These are phyloP conservation scores for Mus spretus DNA, from an alignment of 2,797 vertebrate genomes.

Conservation along the genomic window DNA sequence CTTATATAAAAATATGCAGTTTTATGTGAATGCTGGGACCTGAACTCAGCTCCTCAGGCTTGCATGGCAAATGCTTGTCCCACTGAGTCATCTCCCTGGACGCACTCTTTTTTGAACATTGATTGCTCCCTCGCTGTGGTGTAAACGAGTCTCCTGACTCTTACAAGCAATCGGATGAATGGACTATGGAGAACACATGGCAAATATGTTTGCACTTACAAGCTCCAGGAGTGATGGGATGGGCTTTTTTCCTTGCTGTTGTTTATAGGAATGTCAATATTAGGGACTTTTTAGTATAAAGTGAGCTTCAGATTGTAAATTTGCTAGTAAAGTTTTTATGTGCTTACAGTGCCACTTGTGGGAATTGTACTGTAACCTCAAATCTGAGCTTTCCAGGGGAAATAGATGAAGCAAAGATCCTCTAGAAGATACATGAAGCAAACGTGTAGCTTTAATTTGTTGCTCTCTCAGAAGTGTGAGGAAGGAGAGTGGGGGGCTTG, in stretches of 20 bases:
- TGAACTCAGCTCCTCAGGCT: not conserved
- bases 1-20: too few species aligned
- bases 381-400: constrained; percentile 61
- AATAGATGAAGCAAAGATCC: not conserved
- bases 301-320: constrained; percentile 61
- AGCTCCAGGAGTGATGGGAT: not conserved
- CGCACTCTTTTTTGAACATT: not conserved
- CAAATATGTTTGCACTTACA: constrained; percentile 66
- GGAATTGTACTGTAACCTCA: constrained; percentile 67
- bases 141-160: not conserved
- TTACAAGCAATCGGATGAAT: not conserved
- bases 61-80: not conserved
- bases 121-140: too few species aligned
- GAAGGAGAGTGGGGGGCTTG: not conserved
- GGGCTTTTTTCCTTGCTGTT: not conserved
- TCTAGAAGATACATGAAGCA: constrained; percentile 12
- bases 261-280: constrained; percentile 76
- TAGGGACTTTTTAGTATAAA: constrained; percentile 66
- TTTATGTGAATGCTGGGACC: not conserved
- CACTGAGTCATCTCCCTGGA: too few species aligned
- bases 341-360: constrained; percentile 53
- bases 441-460: not conserved
- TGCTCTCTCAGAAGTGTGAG: not conserved
- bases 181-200: constrained; percentile 23
- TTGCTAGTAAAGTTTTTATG: constrained; percentile 75